A percentile compares a stretch with the other conserved stretches of the same genome.
These are phyloP conservation scores for Acinonyx jubatus DNA, from an alignment of 2,113 vertebrate genomes.

Conservation along the genomic window DNA sequence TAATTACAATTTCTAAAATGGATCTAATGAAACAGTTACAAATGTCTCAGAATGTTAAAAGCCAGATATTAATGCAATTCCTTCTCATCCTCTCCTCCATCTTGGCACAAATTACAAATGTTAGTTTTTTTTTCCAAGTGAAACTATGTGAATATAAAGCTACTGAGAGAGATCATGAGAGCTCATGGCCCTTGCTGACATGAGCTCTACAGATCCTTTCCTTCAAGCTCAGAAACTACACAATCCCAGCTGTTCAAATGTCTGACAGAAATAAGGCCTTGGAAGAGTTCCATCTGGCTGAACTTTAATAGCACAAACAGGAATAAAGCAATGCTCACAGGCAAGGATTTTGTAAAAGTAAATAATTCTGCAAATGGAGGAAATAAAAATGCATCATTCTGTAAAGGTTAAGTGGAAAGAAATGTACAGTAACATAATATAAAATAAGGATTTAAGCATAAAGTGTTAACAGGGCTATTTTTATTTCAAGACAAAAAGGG, in stretches of 20 bases:
- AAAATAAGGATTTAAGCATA: neutral
- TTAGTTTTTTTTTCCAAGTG: slow-evolving; percentile 32
- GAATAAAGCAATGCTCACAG: slow-evolving; percentile 62
- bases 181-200: slow-evolving; percentile 23
- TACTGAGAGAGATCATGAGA: slow-evolving; percentile 18
- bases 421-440: slow-evolving; percentile 1
- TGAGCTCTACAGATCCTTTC: slow-evolving; percentile 38
- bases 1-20: slow-evolving; percentile 55
- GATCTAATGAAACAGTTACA: slow-evolving; percentile 4
- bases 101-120: slow-evolving; percentile 42
- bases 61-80: slow-evolving; percentile 4
- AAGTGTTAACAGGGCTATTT: neutral
- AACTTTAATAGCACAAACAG: slow-evolving; percentile 66
- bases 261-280: slow-evolving; percentile 72
- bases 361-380: slow-evolving; percentile 56
- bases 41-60: slow-evolving; percentile 66
- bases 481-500: neutral
- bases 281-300: slow-evolving; percentile 76
- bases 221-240: slow-evolving; percentile 67
- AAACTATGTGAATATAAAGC: slow-evolving; percentile 50
- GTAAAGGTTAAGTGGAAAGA: slow-evolving; percentile 16
- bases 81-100: neutral
- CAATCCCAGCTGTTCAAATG: slow-evolving; percentile 74
- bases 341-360: slow-evolving; percentile 61
- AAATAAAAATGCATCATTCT: slow-evolving; percentile 59